phyloP scores from a whole-genome alignment of 2,888 invertebrate species.

The Cheilosia vulpina region DNA sequence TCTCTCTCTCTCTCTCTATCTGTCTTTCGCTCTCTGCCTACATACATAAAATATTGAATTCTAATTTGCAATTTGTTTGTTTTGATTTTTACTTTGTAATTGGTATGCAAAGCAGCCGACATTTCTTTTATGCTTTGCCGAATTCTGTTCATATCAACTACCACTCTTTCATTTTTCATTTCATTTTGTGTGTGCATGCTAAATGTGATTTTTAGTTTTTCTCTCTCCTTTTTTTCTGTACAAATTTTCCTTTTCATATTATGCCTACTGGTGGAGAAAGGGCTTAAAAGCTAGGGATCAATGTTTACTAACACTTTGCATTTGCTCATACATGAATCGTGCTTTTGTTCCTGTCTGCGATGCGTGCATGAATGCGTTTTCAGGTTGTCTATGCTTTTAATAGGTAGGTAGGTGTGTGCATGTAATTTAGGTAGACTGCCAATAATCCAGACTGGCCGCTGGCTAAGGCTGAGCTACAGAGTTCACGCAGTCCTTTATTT shows the following conservation, averaged over 20 bases:
- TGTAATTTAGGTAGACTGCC: too few relatives aligned
- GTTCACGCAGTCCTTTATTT: too few relatives aligned
- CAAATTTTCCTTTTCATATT: conserved; percentile 71
- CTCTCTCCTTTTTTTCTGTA: conserved; percentile 19
- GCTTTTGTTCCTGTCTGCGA: conserved; percentile 18
- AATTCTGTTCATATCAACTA: background rate
- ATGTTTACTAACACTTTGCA: conserved; percentile 8
- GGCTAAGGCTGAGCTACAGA: too few relatives aligned
- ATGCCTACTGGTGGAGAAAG: conserved; percentile 29
- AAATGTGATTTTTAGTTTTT: conserved; percentile 38
- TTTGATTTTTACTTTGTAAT: conserved; percentile 27
- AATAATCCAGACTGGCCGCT: too few relatives aligned
- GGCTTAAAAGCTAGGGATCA: conserved; percentile 12
- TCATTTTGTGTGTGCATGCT: conserved; percentile 38
- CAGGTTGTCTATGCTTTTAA: background rate
- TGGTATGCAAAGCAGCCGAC: conserved; percentile 13
- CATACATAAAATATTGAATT: conserved; percentile 45
- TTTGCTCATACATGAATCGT: conserved; percentile 2
- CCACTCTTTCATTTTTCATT: background rate
- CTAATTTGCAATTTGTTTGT: conserved; percentile 11
- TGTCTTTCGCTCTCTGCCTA: conserved; percentile 10
- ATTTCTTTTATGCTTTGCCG: conserved; percentile 26
- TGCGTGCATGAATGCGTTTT: conserved; percentile 34
- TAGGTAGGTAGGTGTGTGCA: background rate
- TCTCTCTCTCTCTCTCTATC: conserved; percentile 37